Base-by-base conservation (phyloP, 1,140 invertebrate genomes). In the Drosophila subpulchrella region DNA sequence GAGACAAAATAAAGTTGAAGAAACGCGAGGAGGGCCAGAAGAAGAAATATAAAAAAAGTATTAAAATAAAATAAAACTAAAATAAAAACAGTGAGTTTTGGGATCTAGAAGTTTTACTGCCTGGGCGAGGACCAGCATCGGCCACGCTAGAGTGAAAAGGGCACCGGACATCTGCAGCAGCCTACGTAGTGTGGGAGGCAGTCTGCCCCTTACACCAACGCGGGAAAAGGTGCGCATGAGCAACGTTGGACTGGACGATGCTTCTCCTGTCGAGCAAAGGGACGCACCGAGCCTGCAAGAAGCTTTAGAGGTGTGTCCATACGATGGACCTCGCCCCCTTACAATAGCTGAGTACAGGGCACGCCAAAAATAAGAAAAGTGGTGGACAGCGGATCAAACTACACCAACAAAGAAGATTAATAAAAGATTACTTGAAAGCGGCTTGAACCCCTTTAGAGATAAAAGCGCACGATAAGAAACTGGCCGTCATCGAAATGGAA, bases 261-360 rank as follows among this genome's bases (percentile, higher is more conserved):
- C 42, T 58, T 30, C 42, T 58, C 56, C 42, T 34, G 24, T 27
- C n/a, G 55, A 57, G 55, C 41, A 46, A 57, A 46, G 27, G 41
- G n/a, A 20, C 1, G 38, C 27, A 42, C 27, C 41, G 10, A 44
- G 39, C 7, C 12, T 58, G 15, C n/a, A 44, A 32, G 56, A 58
- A 20, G 56, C 12, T 13, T 15, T 57, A 17, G n/a, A 46, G 41
- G 13, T 44, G 39, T 32, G 15, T 34, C 55, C 30, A 15, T 20
- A 32, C 27, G 27, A 46, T 46, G 55, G 15, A 58, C n/a, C 41
- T 0, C 41, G 8, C 17, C 41, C 41, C 39, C 55, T 46, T 27
- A 32, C 39, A 57, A 57, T 38, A 39, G 53, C 36, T 55, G 36
- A 39, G 53, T 27, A 34, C 50, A 15, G 30, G 51, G 12, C 32